Evolutionary conservation across 2,888 invertebrate species (phyloP).

Genomic region (Digitonthophagus gazella): DNA sequence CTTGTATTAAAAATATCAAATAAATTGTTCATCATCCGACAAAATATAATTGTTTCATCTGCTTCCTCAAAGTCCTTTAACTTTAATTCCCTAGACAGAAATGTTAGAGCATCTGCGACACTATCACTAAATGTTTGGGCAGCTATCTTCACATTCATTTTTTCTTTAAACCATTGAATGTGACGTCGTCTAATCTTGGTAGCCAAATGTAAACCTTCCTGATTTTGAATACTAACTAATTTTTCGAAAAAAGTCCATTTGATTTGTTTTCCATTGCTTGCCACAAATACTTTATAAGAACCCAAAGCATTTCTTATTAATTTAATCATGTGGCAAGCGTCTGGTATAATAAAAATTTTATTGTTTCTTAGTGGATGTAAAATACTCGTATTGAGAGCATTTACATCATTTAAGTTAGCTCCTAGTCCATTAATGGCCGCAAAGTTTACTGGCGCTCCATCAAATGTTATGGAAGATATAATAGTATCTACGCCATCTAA

Average conservation of each 20-base stretch:
- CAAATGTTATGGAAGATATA: slow-evolving; percentile 33
- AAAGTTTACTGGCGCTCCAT: slow-evolving; percentile 35
- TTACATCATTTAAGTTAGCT: neutral
- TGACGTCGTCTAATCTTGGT: slow-evolving; percentile 32
- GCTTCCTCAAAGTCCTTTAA: too few relatives aligned
- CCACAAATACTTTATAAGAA: slow-evolving; percentile 21
- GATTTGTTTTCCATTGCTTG: slow-evolving; percentile 26
- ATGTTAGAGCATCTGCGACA: slow-evolving; percentile 31
- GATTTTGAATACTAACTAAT: slow-evolving; percentile 33
- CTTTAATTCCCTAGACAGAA: slow-evolving; percentile 1
- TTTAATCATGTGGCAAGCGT: slow-evolving; percentile 35
- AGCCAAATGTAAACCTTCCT: slow-evolving; percentile 33
- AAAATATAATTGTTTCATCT: too few relatives aligned
- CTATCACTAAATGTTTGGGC: slow-evolving; percentile 35
- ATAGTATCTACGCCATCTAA: slow-evolving; percentile 9
- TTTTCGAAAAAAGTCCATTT: slow-evolving; percentile 32
- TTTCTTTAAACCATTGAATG: slow-evolving; percentile 29
- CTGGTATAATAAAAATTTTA: neutral
- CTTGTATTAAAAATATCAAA: too few relatives aligned
- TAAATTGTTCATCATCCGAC: too few relatives aligned
- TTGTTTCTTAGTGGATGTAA: neutral
- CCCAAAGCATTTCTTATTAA: slow-evolving; percentile 33
- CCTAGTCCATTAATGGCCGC: slow-evolving; percentile 5
- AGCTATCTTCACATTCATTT: slow-evolving; percentile 36
- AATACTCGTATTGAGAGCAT: slow-evolving; percentile 2